Percentiles rank a stretch among this genome's conserved stretches.
Conservation (phyloP, 1,140 invertebrate species). For the Nilaparvata lugens region DNA sequence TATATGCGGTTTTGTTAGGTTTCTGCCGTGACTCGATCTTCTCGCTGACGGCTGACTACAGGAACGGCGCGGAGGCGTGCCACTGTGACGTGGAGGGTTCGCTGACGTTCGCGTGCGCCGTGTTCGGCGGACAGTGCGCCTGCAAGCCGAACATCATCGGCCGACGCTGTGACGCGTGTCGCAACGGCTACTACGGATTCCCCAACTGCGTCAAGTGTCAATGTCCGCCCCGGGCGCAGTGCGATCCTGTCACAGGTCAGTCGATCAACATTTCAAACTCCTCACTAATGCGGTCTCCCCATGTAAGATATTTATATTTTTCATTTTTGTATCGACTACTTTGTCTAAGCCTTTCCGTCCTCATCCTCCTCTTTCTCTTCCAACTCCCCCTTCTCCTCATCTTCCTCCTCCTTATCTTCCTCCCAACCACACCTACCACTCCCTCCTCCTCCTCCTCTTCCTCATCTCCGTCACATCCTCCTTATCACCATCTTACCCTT, state of each 20-base stretch:
- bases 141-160: conserved; percentile 93
- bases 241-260: conserved; percentile 57
- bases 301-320: no score
- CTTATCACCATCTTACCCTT: no score
- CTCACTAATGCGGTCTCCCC: no score
- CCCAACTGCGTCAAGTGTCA: conserved; percentile 85
- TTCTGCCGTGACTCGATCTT: conserved; percentile 88
- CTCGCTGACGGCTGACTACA: conserved; percentile 89
- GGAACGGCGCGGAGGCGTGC: conserved; percentile 83
- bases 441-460: no score
- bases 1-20: conserved; percentile 38
- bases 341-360: no score
- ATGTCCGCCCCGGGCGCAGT: conserved; percentile 73
- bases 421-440: no score
- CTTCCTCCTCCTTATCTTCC: no score
- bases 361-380: no score
- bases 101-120: conserved; percentile 74
- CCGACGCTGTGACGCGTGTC: conserved; percentile 78
- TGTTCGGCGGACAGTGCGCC: conserved; percentile 91
- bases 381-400: no score
- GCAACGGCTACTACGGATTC: conserved; percentile 89
- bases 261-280: no score
- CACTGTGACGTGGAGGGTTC: conserved; percentile 86
- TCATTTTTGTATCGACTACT: no score
- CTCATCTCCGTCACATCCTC: no score